Percentiles rank a stretch among this genome's conserved stretches.
Conservation (phyloP, 2,113 vertebrate genomes). For the Chaetodon auriga region DNA sequence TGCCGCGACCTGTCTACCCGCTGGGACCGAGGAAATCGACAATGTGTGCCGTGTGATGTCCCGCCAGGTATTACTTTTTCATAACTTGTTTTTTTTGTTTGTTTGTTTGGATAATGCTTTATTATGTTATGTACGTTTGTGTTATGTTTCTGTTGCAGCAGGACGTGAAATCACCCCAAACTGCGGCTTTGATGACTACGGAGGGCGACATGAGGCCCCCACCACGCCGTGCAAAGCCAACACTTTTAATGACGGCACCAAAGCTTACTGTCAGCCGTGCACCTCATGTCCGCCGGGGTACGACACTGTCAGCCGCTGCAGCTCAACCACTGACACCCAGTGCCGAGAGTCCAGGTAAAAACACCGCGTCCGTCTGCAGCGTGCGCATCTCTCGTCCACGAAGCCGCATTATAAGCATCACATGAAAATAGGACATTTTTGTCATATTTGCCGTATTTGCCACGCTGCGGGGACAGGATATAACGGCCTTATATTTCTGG, state of each 20-base stretch:
- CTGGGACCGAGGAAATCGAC: rapidly evolving
- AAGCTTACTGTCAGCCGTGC: not conserved
- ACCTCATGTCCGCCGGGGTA: rapidly evolving
- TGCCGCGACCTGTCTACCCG: rapidly evolving
- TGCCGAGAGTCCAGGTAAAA: conserved; percentile 48
- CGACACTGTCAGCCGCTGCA: not conserved
- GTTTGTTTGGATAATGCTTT: not conserved
- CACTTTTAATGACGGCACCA: conserved; percentile 66
- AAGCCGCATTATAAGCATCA: too few species aligned
- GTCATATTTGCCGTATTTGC: too few species aligned
- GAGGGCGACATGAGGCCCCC: rapidly evolving
- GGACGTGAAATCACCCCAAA: conserved; percentile 57
- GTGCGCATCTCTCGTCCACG: too few species aligned
- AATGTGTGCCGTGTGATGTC: not conserved
- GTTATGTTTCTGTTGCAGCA: not conserved
- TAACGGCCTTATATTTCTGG: not conserved
- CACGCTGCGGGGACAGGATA: too few species aligned
- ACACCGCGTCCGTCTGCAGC: too few species aligned
- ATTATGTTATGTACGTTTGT: not conserved
- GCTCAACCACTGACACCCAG: not conserved
- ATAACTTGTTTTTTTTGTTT: too few species aligned
- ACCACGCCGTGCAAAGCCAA: rapidly evolving
- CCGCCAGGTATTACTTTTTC: conserved; percentile 38
- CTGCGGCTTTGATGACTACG: conserved; percentile 63
- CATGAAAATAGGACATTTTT: too few species aligned